Conservation (phyloP, 2,888 invertebrate species). For the Cosmorhoe ocellata region DNA sequence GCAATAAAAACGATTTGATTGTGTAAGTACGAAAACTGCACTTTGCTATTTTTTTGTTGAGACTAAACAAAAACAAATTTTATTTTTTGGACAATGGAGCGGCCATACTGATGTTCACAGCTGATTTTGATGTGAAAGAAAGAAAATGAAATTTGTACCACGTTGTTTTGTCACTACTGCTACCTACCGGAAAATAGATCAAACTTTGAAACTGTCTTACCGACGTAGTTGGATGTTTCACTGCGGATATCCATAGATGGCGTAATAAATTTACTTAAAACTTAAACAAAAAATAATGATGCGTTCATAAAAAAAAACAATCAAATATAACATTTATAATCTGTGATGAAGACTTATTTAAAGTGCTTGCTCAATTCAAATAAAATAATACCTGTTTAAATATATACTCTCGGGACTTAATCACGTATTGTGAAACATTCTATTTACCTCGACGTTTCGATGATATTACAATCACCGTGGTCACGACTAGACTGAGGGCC, state of each 20-base stretch:
- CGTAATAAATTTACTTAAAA: background rate
- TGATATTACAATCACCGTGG: too few relatives aligned
- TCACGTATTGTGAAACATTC: too few relatives aligned
- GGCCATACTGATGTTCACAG: conserved; percentile 82
- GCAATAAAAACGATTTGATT: conserved; percentile 55
- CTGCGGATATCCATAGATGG: background rate
- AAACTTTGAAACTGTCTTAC: conserved; percentile 49
- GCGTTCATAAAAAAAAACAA: too few relatives aligned
- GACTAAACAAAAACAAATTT: conserved; percentile 70
- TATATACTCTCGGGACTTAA: too few relatives aligned
- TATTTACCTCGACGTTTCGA: too few relatives aligned
- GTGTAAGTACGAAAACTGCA: conserved; percentile 72
- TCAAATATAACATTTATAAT: too few relatives aligned
- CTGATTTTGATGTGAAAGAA: conserved; percentile 70
- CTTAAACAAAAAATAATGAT: too few relatives aligned
- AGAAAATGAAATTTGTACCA: conserved; percentile 70
- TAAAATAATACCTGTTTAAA: too few relatives aligned
- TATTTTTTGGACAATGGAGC: conserved; percentile 72
- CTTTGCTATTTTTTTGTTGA: conserved; percentile 70
- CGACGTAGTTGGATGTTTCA: conserved; percentile 25
- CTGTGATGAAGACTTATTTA: too few relatives aligned
- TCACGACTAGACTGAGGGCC: too few relatives aligned
- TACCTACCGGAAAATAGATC: conserved; percentile 45
- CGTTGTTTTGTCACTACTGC: conserved; percentile 70
- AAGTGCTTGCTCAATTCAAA: too few relatives aligned